Evolutionary conservation across 2,888 invertebrate genomes (phyloP).

Genomic region (Machimus rusticus): DNA sequence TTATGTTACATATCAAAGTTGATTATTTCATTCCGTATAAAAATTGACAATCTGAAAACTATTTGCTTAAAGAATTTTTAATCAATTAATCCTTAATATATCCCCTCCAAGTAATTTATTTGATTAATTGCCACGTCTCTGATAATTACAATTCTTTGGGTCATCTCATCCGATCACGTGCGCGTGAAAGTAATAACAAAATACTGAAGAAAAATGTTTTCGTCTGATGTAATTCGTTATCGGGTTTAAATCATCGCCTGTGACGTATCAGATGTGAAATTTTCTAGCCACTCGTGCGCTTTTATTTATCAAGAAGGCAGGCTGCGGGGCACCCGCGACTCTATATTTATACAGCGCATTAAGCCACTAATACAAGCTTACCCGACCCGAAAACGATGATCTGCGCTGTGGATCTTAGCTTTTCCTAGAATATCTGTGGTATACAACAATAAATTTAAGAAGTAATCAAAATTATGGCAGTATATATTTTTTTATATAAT

Average conservation of each 20-base stretch:
- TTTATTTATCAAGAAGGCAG: neutral
- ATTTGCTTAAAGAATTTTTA: neutral
- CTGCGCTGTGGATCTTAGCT: neutral
- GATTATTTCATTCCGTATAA: neutral
- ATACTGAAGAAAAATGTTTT: neutral
- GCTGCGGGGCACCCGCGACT: neutral
- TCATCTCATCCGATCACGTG: conserved; percentile 7
- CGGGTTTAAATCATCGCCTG: neutral
- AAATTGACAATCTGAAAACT: neutral
- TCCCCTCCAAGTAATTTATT: neutral
- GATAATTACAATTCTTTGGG: neutral
- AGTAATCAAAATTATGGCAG: neutral
- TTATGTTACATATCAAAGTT: neutral
- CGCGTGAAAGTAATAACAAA: neutral
- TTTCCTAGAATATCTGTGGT: neutral
- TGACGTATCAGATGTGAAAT: neutral
- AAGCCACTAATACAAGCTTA: neutral
- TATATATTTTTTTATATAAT: neutral
- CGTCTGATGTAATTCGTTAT: neutral
- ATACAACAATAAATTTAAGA: neutral
- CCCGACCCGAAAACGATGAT: neutral
- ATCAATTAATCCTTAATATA: neutral
- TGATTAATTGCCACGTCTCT: neutral
- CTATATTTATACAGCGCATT: neutral
- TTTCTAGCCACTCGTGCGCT: neutral